Conservation (phyloP, 2,888 invertebrate species). For the Eupithecia vulgata region DNA sequence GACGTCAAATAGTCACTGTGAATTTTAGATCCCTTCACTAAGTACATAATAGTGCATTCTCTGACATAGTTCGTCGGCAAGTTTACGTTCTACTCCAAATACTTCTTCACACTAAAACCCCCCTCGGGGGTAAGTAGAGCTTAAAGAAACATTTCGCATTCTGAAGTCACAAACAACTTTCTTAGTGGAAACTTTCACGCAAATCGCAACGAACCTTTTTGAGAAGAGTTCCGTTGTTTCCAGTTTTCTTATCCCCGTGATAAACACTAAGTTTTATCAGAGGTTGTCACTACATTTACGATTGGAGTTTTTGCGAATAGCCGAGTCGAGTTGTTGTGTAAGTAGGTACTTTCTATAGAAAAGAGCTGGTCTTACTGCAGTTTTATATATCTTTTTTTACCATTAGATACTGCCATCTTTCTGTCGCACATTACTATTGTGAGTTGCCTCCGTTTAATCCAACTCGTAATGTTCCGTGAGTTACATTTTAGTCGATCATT, state of each 20-base stretch:
- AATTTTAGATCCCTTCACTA: too few species aligned
- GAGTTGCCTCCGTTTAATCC: too few species aligned
- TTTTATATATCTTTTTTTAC: too few species aligned
- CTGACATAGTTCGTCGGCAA: slow-evolving; percentile 4
- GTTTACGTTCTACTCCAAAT: slow-evolving; percentile 25
- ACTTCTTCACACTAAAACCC: slow-evolving; percentile 23
- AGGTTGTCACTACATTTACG: slow-evolving; percentile 7
- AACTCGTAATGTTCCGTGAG: too few species aligned
- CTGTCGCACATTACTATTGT: too few species aligned
- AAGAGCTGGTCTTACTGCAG: too few species aligned
- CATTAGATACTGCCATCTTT: too few species aligned
- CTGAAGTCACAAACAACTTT: slow-evolving; percentile 31
- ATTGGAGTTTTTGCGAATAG: slow-evolving; percentile 7
- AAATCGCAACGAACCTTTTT: slow-evolving; percentile 26
- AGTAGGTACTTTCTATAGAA: too few species aligned
- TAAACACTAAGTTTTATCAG: slow-evolving; percentile 14
- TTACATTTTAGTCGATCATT: too few species aligned
- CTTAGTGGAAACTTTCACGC: slow-evolving; percentile 31
- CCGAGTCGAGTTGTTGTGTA: slow-evolving; percentile 4
- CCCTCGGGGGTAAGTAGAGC: slow-evolving; percentile 22
- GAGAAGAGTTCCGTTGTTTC: slow-evolving; percentile 5
- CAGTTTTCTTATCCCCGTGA: slow-evolving; percentile 12
- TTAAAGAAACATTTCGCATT: slow-evolving; percentile 28
- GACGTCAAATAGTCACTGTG: too few species aligned
- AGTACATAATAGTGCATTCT: slow-evolving; percentile 4